Base-by-base conservation (phyloP, 2,888 invertebrate genomes). In the Caenorhabditis sp. region DNA sequence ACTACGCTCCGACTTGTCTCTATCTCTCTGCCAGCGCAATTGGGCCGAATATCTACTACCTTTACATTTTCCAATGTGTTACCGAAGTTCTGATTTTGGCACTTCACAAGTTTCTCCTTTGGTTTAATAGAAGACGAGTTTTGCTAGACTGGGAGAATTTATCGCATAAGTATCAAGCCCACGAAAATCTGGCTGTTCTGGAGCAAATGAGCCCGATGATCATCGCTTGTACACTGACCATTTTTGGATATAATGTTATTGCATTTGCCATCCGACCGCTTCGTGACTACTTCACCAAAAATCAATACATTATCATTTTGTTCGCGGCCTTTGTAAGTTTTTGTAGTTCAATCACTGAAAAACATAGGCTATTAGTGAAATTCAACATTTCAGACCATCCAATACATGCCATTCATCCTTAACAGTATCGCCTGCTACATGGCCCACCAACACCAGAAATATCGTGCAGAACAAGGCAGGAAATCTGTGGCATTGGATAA, bases 281-380 rank as follows among this genome's bases (percentile, higher is more conserved):
- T 15, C 71, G 62, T 1, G 2, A 5, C 15, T 20, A 44, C 13
- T 40, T 71, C 15, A 71, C 71, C 44, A 62, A 62, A 24, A 71
- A 62, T n/a, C 26, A 61, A 0, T 71, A 62, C 22, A 71, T 44
- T 28, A 53, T 71, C 1, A 53, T 71, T 32, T 28, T 20, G 0
- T 62, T 71, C 24, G 26, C 53, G 15, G 37, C 62, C n/a, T 71
- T 71, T 44, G 71, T 71, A 13, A 71, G 71, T 53, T 37, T 4
- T 55, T 2, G 6, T 11, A 28, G 8, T 22, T 26, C n/a, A n/a
- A n/a, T n/a, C n/a, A n/a, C n/a, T n/a, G n/a, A n/a, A n/a, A n/a
- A n/a, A n/a, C n/a, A n/a, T n/a, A n/a, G n/a, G n/a, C n/a, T n/a
- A n/a, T n/a, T n/a, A n/a, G n/a, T n/a, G n/a, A n/a, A n/a, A n/a